Conservation (phyloP, 2,888 invertebrate species). For the Lymantria monacha region DNA sequence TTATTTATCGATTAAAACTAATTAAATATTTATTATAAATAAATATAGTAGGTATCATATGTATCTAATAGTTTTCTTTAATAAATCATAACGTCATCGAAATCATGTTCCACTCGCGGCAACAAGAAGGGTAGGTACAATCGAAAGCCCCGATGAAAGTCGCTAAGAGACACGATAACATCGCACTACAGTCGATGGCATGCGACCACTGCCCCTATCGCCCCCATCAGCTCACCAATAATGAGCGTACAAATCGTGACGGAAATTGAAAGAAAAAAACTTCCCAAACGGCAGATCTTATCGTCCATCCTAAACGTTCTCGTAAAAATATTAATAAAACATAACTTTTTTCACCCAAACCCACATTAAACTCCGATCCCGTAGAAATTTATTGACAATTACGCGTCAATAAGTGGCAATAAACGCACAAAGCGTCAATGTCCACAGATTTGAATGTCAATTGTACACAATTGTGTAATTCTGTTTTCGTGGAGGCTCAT, state of each 20-base stretch:
- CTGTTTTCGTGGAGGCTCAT: constrained; percentile 77
- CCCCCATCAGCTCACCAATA: constrained; percentile 77
- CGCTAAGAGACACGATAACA: constrained; percentile 75
- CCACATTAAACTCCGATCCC: constrained; percentile 81
- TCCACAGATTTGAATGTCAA: constrained; percentile 82
- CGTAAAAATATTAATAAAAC: constrained; percentile 83
- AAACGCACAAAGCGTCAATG: constrained; percentile 79
- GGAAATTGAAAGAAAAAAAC: constrained; percentile 82
- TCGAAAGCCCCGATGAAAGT: constrained; percentile 76
- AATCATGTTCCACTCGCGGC: constrained; percentile 63
- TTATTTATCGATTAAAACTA: too few relatives aligned
- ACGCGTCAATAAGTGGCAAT: constrained; percentile 81
- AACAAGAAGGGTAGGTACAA: constrained; percentile 54
- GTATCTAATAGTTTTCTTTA: constrained; percentile 43
- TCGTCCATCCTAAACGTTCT: constrained; percentile 77
- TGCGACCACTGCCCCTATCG: constrained; percentile 79
- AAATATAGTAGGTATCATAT: too few relatives aligned
- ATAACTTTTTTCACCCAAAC: constrained; percentile 82
- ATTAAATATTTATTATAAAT: too few relatives aligned
- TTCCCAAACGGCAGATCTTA: constrained; percentile 79
- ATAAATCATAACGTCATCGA: constrained; percentile 73
- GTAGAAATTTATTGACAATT: constrained; percentile 82
- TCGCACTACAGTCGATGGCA: constrained; percentile 64
- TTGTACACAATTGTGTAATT: constrained; percentile 80
- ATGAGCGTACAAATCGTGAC: constrained; percentile 81